Percentiles rank a stretch among this genome's conserved stretches.
These are phyloP conservation scores for Stigmatopora nigra DNA, from an alignment of 2,113 vertebrate genomes.

Conservation along the genomic window DNA sequence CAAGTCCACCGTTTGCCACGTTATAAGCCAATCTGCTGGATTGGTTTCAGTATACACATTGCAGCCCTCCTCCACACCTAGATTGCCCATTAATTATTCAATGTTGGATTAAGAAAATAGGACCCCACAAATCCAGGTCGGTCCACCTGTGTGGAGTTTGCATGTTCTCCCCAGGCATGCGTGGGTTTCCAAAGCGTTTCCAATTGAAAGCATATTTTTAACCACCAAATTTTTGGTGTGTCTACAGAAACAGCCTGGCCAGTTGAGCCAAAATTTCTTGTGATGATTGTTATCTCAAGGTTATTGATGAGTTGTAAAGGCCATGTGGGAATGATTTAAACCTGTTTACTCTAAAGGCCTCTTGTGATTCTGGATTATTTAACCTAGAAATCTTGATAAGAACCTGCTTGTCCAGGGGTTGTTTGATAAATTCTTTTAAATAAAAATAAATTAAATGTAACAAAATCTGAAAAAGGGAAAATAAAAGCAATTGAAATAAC, in stretches of 20 bases:
- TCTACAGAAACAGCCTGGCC: background rate
- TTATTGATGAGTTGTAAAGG: background rate
- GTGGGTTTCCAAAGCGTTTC: too few species aligned
- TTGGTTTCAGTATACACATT: constrained; percentile 31
- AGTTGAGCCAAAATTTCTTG: background rate
- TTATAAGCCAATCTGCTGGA: constrained; percentile 9
- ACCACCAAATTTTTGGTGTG: too few species aligned
- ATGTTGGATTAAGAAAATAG: background rate
- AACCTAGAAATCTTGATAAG: background rate
- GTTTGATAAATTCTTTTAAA: background rate
- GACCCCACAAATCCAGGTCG: too few species aligned
- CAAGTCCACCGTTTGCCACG: constrained; percentile 44
- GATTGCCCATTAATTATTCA: constrained; percentile 3
- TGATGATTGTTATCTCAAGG: background rate
- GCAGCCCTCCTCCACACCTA: constrained; percentile 10
- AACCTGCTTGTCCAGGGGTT: background rate
- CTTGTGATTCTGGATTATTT: background rate
- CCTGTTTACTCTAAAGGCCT: too few species aligned
- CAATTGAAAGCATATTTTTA: too few species aligned
- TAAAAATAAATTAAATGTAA: too few species aligned
- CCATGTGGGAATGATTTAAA: background rate
- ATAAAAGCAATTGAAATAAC: background rate
- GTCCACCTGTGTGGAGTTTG: too few species aligned
- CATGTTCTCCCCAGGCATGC: too few species aligned
- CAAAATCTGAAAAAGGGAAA: too few species aligned